phyloP scores from a whole-genome alignment of 2,797 vertebrate genomes.

The Propithecus perrieri region DNA sequence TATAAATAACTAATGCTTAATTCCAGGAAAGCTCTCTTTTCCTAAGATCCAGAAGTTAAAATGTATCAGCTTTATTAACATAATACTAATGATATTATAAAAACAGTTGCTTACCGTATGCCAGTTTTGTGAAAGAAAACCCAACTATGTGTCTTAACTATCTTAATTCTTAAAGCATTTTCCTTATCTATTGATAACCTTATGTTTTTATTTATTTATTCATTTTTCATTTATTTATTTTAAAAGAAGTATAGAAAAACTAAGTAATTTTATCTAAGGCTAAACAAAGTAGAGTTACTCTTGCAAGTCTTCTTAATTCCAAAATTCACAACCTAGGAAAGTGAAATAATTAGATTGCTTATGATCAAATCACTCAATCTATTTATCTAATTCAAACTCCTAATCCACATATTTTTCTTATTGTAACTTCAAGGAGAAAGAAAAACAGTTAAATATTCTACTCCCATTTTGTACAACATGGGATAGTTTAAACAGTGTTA shows the following conservation, averaged over 20 bases:
- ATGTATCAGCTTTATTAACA: neutral
- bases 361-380: neutral
- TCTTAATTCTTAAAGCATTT: neutral
- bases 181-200: neutral
- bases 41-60: neutral
- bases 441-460: neutral
- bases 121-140: neutral
- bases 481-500: neutral
- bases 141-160: neutral
- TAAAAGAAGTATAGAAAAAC: neutral
- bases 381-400: neutral
- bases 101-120: neutral
- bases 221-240: neutral
- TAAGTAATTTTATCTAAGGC: neutral
- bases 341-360: neutral
- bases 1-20: constrained; percentile 1
- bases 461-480: neutral
- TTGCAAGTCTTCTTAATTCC: neutral
- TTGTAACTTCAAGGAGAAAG: neutral
- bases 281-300: neutral
- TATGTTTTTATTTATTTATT: neutral
- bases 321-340: neutral
- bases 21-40: neutral
- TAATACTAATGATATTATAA: neutral
- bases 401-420: neutral